Conservation (phyloP, 2,888 invertebrate species). For the Pyrrhosoma nymphula region DNA sequence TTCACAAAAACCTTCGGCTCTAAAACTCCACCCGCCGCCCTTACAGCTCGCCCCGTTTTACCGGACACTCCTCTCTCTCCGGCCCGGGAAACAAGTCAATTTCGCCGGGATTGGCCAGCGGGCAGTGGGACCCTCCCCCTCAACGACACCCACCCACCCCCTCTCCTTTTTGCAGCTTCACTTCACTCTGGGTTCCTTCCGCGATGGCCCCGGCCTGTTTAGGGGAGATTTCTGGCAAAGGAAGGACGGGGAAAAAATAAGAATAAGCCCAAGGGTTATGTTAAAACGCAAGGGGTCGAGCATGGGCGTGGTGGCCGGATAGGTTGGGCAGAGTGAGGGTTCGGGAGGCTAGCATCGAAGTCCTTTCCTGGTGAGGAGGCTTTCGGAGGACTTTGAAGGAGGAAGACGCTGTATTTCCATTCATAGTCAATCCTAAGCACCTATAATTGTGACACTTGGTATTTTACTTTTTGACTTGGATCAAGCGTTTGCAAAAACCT, state of each 20-base stretch:
- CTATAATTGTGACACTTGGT: too few relatives aligned
- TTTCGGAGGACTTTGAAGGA: not conserved
- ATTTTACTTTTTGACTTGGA: too few relatives aligned
- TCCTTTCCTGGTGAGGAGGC: not conserved
- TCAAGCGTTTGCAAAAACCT: too few relatives aligned
- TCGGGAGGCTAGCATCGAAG: not conserved
- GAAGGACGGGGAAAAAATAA: not conserved
- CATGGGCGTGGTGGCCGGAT: not conserved
- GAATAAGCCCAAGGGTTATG: constrained; percentile 35
- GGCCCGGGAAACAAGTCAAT: constrained; percentile 62
- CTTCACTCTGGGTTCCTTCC: not conserved
- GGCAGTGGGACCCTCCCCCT: not conserved
- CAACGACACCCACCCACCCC: not conserved
- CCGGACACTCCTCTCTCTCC: constrained; percentile 24
- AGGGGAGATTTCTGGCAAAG: constrained; percentile 44
- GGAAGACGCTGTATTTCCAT: too few relatives aligned
- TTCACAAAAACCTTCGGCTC: not conserved
- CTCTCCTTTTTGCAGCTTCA: not conserved
- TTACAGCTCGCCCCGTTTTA: not conserved
- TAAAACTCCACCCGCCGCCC: not conserved
- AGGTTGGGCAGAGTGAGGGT: not conserved
- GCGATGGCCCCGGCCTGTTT: not conserved
- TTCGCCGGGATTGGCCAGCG: constrained; percentile 51
- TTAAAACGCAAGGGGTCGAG: not conserved
- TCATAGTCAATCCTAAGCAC: too few relatives aligned